Evolutionary conservation across 2,888 invertebrate genomes (phyloP).

Genomic region (Ormyrus rosae): DNA sequence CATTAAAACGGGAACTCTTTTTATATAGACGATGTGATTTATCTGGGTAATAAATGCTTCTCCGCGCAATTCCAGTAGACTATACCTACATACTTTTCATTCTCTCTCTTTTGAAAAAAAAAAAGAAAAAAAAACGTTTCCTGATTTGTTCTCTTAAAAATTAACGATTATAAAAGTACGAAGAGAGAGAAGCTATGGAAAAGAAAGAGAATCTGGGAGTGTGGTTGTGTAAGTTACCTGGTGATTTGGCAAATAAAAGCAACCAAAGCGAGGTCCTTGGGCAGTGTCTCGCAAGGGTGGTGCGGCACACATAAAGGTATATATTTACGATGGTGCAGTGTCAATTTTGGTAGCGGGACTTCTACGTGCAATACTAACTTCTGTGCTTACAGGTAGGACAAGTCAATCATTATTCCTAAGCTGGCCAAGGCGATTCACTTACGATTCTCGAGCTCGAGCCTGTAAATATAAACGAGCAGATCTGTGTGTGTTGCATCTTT

Average conservation of each 20-base stretch:
- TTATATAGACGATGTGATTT: conserved; percentile 37
- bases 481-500: neutral
- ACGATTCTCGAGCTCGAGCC: conserved; percentile 10
- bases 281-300: conserved; percentile 64
- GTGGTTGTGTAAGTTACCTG: conserved; percentile 54
- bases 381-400: conserved; percentile 77
- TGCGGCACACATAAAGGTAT: conserved; percentile 66
- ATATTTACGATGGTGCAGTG: conserved; percentile 73
- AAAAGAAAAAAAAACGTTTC: neutral
- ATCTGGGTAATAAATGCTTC: conserved; percentile 51
- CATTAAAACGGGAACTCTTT: conserved; percentile 30
- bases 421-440: conserved; percentile 47
- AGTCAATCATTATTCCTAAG: conserved; percentile 75
- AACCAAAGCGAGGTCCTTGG: conserved; percentile 59
- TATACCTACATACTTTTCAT: conserved; percentile 37
- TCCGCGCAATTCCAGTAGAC: conserved; percentile 51
- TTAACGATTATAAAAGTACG: neutral
- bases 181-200: conserved; percentile 30
- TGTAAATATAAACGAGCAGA: neutral
- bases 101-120: conserved; percentile 39
- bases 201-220: conserved; percentile 41
- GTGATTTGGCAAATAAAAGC: conserved; percentile 62
- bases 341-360: conserved; percentile 76
- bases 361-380: conserved; percentile 76
- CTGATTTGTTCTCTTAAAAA: neutral